phyloP scores from a whole-genome alignment of 1,140 invertebrate species.

The Dendroctonus valens region DNA sequence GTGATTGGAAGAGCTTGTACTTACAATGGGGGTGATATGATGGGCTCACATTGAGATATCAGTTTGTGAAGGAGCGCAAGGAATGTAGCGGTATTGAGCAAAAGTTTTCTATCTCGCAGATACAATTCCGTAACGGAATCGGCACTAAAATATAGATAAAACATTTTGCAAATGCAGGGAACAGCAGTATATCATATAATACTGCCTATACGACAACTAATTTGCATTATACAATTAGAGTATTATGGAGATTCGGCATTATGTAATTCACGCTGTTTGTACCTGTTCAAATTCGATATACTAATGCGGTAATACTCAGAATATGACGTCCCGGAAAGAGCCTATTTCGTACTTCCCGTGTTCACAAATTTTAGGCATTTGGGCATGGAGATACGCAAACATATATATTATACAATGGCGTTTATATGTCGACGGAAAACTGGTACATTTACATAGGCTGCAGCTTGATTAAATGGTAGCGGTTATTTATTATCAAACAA shows the following conservation, averaged over 20 bases:
- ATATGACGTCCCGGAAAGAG: slow-evolving; percentile 18
- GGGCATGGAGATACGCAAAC: slow-evolving; percentile 22
- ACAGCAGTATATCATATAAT: slow-evolving; percentile 5
- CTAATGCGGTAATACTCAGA: slow-evolving; percentile 21
- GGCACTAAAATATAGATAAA: too few species aligned
- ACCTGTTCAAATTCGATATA: slow-evolving; percentile 18
- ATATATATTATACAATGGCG: slow-evolving; percentile 25
- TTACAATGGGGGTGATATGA: too few species aligned
- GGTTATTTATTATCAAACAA: slow-evolving; percentile 33
- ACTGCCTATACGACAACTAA: slow-evolving; percentile 2
- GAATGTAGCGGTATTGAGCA: too few species aligned
- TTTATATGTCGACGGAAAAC: slow-evolving; percentile 27
- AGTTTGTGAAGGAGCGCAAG: too few species aligned
- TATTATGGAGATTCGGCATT: not conserved
- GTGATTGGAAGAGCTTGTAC: too few species aligned
- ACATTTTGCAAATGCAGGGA: too few species aligned
- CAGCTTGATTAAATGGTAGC: slow-evolving; percentile 35
- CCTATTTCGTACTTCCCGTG: slow-evolving; percentile 13
- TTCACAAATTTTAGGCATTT: slow-evolving; percentile 22
- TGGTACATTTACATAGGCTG: slow-evolving; percentile 28
- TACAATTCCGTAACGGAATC: too few species aligned
- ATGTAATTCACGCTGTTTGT: slow-evolving; percentile 20
- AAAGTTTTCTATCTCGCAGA: too few species aligned
- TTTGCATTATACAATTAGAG: slow-evolving; percentile 16
- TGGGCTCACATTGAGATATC: too few species aligned